Evolutionary conservation across 2,113 vertebrate genomes (phyloP), one percentile per base, ranked within the genome.

Genomic region (Albula glossodonta): DNA sequence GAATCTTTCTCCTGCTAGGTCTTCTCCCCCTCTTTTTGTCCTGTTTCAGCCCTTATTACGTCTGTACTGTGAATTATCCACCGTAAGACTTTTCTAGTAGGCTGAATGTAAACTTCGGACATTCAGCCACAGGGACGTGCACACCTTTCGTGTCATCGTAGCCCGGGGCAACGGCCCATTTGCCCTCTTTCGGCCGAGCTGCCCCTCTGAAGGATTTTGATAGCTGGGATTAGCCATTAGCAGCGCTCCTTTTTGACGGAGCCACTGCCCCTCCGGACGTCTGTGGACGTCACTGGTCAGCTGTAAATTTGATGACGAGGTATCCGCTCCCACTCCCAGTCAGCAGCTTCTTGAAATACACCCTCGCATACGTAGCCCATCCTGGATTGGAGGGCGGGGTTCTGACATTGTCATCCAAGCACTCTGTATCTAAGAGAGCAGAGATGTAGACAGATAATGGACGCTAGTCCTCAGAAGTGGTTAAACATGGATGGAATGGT

Each of bases 281-380:
- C 31, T 41, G 31, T 1, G 31, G 31, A 41, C 31, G 31, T 41
- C 31, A 41, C 31, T 41, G 31, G 31, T 41, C 31, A 1, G 31
- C 31, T 1, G 1, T 41, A 41, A 41, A 41, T 41, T 41, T 41
- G 31, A 31, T 31, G 22, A 74, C 31, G 70, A 74, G 70, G 70
- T 2, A 74, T 74, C 22, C 70, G 10, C 1, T 9, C 63, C 70
- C 81, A 83, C 80, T 77, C 87, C 85, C 78, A 86, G 51, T 51
- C 88, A 84, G 83, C 82, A 77, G 81, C 87, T 31, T 49, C 74
- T 31, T n/a, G 15, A 80, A 51, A 83, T 77, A 66, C 80, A 80
- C 31, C 78, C 15, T 31, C 48, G 60, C 15, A 49, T 5, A 31
- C 17, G 5, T 10, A 52, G 51, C 51, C 19, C 22, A 25, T 25